These are phyloP conservation scores for Uloborus plumipes DNA, from an alignment of 2,888 invertebrate genomes.

Conservation along the genomic window DNA sequence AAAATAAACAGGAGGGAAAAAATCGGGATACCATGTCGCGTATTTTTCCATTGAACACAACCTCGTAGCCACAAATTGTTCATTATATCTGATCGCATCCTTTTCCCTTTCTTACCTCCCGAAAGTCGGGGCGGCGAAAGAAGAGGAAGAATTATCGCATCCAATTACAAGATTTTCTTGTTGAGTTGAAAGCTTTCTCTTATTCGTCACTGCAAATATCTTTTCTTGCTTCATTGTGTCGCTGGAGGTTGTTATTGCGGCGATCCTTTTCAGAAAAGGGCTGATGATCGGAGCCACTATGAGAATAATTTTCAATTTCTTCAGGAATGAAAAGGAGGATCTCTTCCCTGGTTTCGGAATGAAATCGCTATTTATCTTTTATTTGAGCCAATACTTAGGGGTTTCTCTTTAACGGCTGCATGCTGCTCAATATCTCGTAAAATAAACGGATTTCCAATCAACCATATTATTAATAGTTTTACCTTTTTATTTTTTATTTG, in stretches of 20 bases:
- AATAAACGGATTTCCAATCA: too few relatives aligned
- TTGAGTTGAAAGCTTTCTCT: slow-evolving; percentile 43
- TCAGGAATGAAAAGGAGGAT: too few relatives aligned
- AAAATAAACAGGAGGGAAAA: too few relatives aligned
- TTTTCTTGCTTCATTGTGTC: slow-evolving; percentile 14
- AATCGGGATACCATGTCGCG: slow-evolving; percentile 20
- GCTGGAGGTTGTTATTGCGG: slow-evolving; percentile 6
- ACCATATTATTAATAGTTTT: too few relatives aligned
- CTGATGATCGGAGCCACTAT: not conserved
- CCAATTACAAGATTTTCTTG: slow-evolving; percentile 59
- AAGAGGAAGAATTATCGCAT: slow-evolving; percentile 49
- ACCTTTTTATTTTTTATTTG: too few relatives aligned
- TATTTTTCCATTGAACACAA: slow-evolving; percentile 45
- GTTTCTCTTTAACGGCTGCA: too few relatives aligned
- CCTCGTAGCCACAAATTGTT: slow-evolving; percentile 45
- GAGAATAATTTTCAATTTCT: not conserved
- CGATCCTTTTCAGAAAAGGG: not conserved
- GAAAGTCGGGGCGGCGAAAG: slow-evolving; percentile 1
- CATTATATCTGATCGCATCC: slow-evolving; percentile 47
- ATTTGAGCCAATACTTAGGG: too few relatives aligned
- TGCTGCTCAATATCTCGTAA: too few relatives aligned
- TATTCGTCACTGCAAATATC: slow-evolving; percentile 14
- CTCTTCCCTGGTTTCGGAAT: too few relatives aligned
- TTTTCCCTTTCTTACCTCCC: slow-evolving; percentile 19
- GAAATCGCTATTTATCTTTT: too few relatives aligned